Base-by-base conservation (phyloP, 1,140 invertebrate species). In the Drosophila subpulchrella region DNA sequence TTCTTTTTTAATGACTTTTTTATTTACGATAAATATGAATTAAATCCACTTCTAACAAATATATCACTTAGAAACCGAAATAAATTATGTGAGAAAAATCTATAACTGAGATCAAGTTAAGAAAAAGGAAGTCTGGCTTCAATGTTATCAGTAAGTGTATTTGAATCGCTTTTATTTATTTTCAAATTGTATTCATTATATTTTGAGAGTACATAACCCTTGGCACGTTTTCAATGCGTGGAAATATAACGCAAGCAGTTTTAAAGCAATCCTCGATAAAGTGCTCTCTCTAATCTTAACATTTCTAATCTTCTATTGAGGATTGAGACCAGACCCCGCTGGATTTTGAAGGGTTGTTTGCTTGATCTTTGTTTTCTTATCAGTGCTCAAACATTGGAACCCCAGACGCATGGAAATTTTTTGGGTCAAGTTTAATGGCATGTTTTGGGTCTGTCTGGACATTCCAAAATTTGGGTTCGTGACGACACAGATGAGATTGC, bases 401-500 rank as follows among this genome's bases (percentile, higher is more conserved):
- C 20, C 20, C 46, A 51, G 63, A 63, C 59, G 20, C 5, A 13
- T 51, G 59, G 59, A 67, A 58, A 34, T 51, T 63, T 51, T 39
- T 8, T 50, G 42, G 27, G 13, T 32, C 27, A 15, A 32, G 10
- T 5, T n/a, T 13, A 8, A 20, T 50, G 2, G 15, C 41, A 3
- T 50, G 47, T 30, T 15, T 13, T 13, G 32, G 15, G 3, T 46
- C 20, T 27, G 70, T 44, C 34, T 53, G 47, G n/a, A 30, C 55
- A 42, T 32, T 46, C 34, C 15, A 53, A 34, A 39, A 48, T 24
- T 38, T 32, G 4, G 6, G 47, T 27, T 39, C 6, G 20, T 53
- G 70, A 46, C 66, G 47, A 53, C 38, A 51, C 20, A 34, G 11
- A 20, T n/a, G 34, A 20, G 55, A 60, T 71, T 53, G n/a, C 34